Evolutionary conservation across 1,140 invertebrate genomes (phyloP).

Genomic region (Andrena cerasifolii): DNA sequence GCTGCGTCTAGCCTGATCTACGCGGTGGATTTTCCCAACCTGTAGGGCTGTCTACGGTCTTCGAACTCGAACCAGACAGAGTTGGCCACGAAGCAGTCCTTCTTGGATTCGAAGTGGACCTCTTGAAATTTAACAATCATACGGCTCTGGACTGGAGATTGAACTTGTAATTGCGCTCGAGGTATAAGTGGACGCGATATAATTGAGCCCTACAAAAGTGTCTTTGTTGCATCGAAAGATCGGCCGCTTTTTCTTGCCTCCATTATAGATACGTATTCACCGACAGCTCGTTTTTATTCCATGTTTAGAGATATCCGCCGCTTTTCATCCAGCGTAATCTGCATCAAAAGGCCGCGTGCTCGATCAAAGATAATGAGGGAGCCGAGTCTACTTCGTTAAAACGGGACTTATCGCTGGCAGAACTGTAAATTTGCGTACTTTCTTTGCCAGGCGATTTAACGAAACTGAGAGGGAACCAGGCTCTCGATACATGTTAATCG

Average conservation of each 20-base stretch:
- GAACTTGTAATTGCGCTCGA: constrained; percentile 8
- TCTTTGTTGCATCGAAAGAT: constrained; percentile 35
- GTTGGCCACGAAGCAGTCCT: not conserved
- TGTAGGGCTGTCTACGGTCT: not conserved
- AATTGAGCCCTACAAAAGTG: constrained; percentile 36
- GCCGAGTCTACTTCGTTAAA: constrained; percentile 40
- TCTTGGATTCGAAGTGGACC: constrained; percentile 9
- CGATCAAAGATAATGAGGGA: constrained; percentile 50
- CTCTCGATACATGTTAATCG: constrained; percentile 8
- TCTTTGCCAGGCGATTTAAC: constrained; percentile 32
- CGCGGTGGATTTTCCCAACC: no score
- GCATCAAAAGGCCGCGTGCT: constrained; percentile 44
- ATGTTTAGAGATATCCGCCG: constrained; percentile 31
- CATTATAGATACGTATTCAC: constrained; percentile 38
- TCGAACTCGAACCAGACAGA: not conserved
- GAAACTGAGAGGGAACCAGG: constrained; percentile 17
- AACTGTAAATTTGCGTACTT: constrained; percentile 25
- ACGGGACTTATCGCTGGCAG: constrained; percentile 30
- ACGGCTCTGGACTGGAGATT: not conserved
- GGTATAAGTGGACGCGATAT: constrained; percentile 25
- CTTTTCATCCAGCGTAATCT: constrained; percentile 43
- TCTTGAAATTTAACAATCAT: constrained; percentile 41
- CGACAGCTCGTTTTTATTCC: constrained; percentile 39
- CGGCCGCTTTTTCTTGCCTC: constrained; percentile 28
- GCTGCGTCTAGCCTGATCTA: no score